Evolutionary conservation across 2,797 vertebrate species (phyloP), one percentile per base, ranked within the genome.

Genomic region (Mus caroli): DNA sequence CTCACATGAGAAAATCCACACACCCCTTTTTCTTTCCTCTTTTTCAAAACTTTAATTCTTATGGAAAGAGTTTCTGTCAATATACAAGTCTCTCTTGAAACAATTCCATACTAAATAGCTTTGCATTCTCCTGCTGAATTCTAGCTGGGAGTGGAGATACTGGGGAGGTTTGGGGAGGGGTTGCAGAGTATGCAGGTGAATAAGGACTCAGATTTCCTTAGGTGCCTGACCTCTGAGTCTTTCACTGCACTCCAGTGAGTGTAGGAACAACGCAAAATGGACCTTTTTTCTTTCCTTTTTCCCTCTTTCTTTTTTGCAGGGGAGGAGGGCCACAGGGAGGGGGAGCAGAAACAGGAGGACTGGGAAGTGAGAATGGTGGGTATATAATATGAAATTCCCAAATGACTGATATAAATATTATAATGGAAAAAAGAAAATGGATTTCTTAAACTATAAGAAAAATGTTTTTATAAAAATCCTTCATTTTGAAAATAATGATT

Each of bases 41-140:
- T 94, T 95, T 80, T 85, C 28, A 73, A 92, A 75, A 83, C 7
- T 52, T 69, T 71, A 86, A 69, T 37, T 64, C 20, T 77, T 84
- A 40, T 5, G 28, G 31, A 92, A 95, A 92, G 2, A 11, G 4
- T 10, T n/a, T 50, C 85, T 94, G 37, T 95, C 77, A 11, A 40
- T 83, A 40, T 60, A 58, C 40, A 43, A 26, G 34, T 2, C 37
- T 92, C 52, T 90, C 76, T 78, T 76, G 20, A 46, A 85, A 37
- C 3, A 6, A 1, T 22, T 60, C 93, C 4, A 0, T 17, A 73
- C 14, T 22, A 69, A 82, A n/a, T 94, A 91, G 87, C 31, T 31
- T 91, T 93, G 12, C 3, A 82, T 20, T 26, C 88, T 43, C 3
- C 62, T 77, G 43, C 31, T 69, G 34, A 50, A 58, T 58, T 75